Conservation (phyloP, 2,888 invertebrate genomes). For the Neoaliturus tenellus region DNA sequence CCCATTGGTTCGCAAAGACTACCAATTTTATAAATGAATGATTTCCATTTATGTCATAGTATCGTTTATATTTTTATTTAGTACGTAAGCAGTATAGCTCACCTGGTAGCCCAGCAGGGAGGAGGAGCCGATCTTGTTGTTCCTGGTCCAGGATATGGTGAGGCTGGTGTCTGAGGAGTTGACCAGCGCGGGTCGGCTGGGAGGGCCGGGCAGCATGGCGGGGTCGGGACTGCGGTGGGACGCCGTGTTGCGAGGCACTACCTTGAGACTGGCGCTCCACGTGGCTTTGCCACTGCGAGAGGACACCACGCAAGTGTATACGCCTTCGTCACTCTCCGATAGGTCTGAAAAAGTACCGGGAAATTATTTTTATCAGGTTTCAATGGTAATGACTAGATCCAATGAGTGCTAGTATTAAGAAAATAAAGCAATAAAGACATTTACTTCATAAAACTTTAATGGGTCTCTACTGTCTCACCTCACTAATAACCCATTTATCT, state of each 20-base stretch:
- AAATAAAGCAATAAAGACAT: too few species aligned
- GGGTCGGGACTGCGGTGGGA: constrained; percentile 88
- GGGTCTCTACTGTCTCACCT: too few species aligned
- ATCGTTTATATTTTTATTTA: too few species aligned
- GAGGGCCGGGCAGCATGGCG: constrained; percentile 89
- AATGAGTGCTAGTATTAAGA: too few species aligned
- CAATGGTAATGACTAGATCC: too few species aligned
- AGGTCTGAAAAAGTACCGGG: too few species aligned
- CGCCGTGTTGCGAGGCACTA: constrained; percentile 87
- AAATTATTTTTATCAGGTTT: too few species aligned
- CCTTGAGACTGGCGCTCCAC: constrained; percentile 86
- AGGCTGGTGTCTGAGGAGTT: constrained; percentile 86
- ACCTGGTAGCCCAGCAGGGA: constrained; percentile 88
- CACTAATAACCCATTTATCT: too few species aligned
- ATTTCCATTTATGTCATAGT: too few species aligned
- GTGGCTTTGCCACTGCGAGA: constrained; percentile 93
- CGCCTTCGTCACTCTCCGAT: constrained; percentile 76
- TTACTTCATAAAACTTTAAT: too few species aligned
- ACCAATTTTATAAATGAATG: too few species aligned
- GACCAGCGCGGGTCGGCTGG: constrained; percentile 83
- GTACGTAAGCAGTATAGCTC: too few species aligned
- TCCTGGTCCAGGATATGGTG: constrained; percentile 89
- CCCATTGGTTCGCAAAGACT: neutral
- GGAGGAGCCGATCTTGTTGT: constrained; percentile 90
- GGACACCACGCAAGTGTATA: constrained; percentile 89